These are phyloP conservation scores for Lithobates sylvaticus DNA, from an alignment of 2,797 vertebrate genomes.

Conservation along the genomic window DNA sequence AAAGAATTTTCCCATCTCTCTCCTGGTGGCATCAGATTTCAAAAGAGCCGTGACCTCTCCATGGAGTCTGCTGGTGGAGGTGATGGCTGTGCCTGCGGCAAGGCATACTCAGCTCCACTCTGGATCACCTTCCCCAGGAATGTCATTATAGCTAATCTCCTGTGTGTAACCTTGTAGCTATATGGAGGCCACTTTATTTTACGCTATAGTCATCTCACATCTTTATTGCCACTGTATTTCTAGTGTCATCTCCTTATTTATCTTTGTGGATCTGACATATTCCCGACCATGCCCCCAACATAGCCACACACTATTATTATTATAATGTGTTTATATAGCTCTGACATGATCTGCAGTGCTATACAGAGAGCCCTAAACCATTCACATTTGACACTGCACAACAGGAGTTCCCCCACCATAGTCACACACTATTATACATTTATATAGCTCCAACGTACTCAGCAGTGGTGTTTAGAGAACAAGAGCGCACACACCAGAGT, in stretches of 20 bases:
- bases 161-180: not conserved
- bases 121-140: constrained; percentile 15
- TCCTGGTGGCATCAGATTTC: constrained; percentile 27
- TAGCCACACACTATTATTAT: no score
- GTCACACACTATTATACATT: no score
- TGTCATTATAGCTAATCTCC: not conserved
- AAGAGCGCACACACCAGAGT: no score
- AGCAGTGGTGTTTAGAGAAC: no score
- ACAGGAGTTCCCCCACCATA: no score
- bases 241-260: not conserved
- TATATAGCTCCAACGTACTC: no score
- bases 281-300: no score
- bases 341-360: no score
- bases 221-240: not conserved
- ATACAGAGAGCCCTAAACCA: no score
- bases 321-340: no score
- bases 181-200: not conserved
- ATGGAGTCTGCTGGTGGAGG: not conserved
- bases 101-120: not conserved
- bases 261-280: no score
- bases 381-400: no score
- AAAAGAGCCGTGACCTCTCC: constrained; percentile 14
- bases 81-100: constrained; percentile 1
- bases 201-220: not conserved
- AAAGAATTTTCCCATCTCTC: not conserved